Evolutionary conservation across 2,113 vertebrate genomes (phyloP), one percentile per base, ranked within the genome.

Genomic region (Actinemys pallida): DNA sequence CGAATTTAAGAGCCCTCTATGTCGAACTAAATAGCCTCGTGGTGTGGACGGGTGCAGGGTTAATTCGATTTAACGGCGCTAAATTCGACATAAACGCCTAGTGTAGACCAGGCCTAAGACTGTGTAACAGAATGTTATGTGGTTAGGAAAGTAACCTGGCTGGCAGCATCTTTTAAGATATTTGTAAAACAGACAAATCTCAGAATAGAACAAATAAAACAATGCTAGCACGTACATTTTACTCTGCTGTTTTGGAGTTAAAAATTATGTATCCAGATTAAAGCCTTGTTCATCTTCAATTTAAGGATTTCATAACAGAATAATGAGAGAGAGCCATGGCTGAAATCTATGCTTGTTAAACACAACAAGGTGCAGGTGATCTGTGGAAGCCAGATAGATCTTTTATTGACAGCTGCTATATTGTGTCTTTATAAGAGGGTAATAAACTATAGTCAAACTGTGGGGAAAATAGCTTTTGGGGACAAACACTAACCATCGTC

Each of bases 301-400:
- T 1, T n/a, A 42, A 31, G 5, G 22, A 53, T 81, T 97, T 86
- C 76, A 29, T 93, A 96, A 52, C 8, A 86, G 52, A 87, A 84
- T 59, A 76, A 10, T 1, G 1, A 85, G 10, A 27, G 19, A 27
- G 25, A 75, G 4, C 7, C 8, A 2, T n/a, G 27, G 5, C 3
- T 1, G 13, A 81, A 90, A 45, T 25, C 13, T 35, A 47, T 5
- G 53, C 81, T 57, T 47, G 53, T 57, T 92, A 87, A 78, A 45
- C 65, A 69, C n/a, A 92, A 19, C 6, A 22, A 59, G 9, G 54
- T 8, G 45, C 75, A 45, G 7, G 17, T 75, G 3, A 65, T 83
- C 84, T 47, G 8, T 83, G 12, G 24, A 92, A 80, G 47, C 10
- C 14, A 84, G 19, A 86, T 5, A 53, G 0, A 0, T 12, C 47